Evolutionary conservation across 1,140 invertebrate species (phyloP).

Genomic region (Mycetomoellerius zeteki): DNA sequence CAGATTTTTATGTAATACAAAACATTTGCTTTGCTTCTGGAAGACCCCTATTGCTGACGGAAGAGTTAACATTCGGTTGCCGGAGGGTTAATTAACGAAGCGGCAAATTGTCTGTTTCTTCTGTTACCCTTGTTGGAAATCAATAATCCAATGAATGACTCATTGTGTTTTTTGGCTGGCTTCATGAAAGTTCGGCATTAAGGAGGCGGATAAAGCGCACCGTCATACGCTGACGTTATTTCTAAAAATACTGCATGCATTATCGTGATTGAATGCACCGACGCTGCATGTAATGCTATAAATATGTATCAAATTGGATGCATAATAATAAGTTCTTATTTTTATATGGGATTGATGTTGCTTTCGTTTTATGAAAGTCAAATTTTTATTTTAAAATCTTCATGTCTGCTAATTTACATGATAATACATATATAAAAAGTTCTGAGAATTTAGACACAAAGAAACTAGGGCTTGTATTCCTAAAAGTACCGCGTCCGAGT

Average conservation of each 20-base stretch:
- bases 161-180: not conserved
- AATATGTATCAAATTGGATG: not conserved
- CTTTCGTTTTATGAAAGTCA: not conserved
- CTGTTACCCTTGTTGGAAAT: not conserved
- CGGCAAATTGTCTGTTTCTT: not conserved
- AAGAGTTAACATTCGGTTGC: no score
- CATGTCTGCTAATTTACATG: not conserved
- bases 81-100: no score
- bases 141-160: not conserved
- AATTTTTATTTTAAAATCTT: not conserved
- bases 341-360: not conserved
- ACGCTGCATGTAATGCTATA: not conserved
- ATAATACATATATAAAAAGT: no score
- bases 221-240: not conserved
- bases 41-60: no score
- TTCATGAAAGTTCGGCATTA: slow-evolving; percentile 12
- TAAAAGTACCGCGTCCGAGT: slow-evolving; percentile 17
- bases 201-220: not conserved
- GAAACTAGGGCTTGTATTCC: not conserved
- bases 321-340: not conserved
- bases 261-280: not conserved
- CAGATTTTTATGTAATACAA: no score
- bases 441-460: no score
- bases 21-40: no score
- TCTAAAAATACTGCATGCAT: slow-evolving; percentile 31